phyloP scores from a whole-genome alignment of 1,140 invertebrate species.

The Tetramorium simillimum region DNA sequence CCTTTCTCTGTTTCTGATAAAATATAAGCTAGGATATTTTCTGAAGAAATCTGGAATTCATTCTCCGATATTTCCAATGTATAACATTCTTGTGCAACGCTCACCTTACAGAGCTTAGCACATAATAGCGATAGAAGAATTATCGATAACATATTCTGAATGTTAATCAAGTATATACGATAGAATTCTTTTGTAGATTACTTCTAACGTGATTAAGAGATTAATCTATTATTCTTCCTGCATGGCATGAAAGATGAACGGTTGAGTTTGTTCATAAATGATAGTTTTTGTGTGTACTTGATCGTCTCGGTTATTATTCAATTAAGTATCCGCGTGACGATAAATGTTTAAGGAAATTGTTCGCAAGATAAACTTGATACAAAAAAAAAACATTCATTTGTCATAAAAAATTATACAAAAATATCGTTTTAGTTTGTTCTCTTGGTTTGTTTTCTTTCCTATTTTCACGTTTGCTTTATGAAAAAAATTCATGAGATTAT shows the following conservation, averaged over 20 bases:
- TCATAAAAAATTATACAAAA: conserved; percentile 16
- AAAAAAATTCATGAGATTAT: conserved; percentile 7
- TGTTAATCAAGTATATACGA: conserved; percentile 24
- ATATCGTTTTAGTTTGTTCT: background rate
- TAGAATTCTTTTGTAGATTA: conserved; percentile 28
- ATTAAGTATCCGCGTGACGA: background rate
- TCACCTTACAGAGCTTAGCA: conserved; percentile 14
- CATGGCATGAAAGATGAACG: conserved; percentile 59
- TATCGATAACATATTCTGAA: conserved; percentile 27
- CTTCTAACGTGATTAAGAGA: conserved; percentile 52
- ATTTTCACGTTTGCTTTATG: background rate
- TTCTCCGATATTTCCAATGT: conserved; percentile 3
- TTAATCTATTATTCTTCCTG: conserved; percentile 21
- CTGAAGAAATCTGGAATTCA: conserved; percentile 25
- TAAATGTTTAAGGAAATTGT: conserved; percentile 2
- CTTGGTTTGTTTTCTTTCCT: background rate
- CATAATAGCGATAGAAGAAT: background rate
- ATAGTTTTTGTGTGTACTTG: conserved; percentile 20
- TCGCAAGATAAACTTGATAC: background rate
- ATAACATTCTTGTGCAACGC: conserved; percentile 20
- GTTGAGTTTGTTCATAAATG: conserved; percentile 31
- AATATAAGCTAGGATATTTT: conserved; percentile 52
- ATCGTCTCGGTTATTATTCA: conserved; percentile 5
- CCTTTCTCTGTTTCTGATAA: conserved; percentile 29
- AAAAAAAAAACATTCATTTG: background rate